phyloP scores from a whole-genome alignment of 2,113 vertebrate genomes.

The Sarotherodon lohbergeri region DNA sequence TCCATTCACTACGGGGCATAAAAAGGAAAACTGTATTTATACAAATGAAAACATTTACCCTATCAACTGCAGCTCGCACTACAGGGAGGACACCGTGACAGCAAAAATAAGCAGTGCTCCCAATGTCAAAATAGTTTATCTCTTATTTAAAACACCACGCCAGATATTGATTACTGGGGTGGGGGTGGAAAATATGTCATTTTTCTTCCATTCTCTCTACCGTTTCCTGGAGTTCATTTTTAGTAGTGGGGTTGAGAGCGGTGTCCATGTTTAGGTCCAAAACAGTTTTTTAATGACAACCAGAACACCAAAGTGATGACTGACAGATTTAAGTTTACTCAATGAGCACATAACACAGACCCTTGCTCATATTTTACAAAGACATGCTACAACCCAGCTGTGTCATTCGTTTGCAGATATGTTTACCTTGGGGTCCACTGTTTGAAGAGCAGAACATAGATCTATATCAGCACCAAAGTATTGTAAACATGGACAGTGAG shows the following conservation, averaged over 20 bases:
- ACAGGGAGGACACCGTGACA: constrained; percentile 32
- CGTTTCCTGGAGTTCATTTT: constrained; percentile 1
- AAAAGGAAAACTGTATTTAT: constrained; percentile 49
- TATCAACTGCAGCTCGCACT: constrained; percentile 11
- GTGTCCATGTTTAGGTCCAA: constrained; percentile 13
- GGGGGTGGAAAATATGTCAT: constrained; percentile 12
- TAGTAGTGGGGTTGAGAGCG: constrained; percentile 25
- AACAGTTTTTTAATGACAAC: constrained; percentile 16
- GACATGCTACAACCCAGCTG: not conserved
- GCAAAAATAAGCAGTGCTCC: constrained; percentile 35
- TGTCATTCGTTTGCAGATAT: not conserved
- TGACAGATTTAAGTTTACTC: constrained; percentile 11
- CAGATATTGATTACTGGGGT: constrained; percentile 43
- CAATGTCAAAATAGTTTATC: constrained; percentile 29
- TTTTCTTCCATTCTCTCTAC: constrained; percentile 7
- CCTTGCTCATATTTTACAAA: constrained; percentile 24
- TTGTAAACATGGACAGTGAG: not conserved
- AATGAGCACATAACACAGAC: not conserved
- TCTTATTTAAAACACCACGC: constrained; percentile 26
- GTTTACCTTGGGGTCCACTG: not conserved
- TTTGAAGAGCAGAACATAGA: not conserved
- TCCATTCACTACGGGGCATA: not conserved
- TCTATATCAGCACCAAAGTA: not conserved
- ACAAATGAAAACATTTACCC: constrained; percentile 65
- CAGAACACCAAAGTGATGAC: constrained; percentile 3